Evolutionary conservation across 2,113 vertebrate species (phyloP).

Genomic region (Ellobius talpinus): DNA sequence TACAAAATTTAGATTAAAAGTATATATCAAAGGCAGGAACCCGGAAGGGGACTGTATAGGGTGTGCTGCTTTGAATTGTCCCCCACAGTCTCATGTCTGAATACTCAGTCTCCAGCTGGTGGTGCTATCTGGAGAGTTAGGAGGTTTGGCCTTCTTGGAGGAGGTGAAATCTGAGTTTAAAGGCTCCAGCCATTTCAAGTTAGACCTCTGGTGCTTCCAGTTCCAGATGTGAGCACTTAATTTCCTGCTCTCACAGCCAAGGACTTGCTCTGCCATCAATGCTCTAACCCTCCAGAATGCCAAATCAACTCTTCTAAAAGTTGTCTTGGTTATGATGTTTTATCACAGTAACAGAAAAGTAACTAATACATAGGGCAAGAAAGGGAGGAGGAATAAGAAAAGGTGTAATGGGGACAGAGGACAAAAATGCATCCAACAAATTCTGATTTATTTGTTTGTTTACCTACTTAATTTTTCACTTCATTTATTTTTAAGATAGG

Average conservation of each 20-base stretch:
- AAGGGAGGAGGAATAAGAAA: neutral
- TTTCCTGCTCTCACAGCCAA: neutral
- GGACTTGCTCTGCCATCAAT: neutral
- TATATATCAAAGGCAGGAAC: neutral
- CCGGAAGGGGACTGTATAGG: neutral
- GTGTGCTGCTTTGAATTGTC: neutral
- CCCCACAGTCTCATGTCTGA: neutral
- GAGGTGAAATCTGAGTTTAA: neutral
- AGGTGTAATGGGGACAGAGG: neutral
- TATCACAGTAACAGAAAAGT: neutral
- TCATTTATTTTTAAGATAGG: neutral
- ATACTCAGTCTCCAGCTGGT: neutral
- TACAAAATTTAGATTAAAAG: neutral
- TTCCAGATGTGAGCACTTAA: neutral
- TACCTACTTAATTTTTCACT: neutral
- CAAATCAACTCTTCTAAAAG: neutral
- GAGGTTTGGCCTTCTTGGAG: neutral
- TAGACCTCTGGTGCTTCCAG: neutral
- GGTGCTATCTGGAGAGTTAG: neutral
- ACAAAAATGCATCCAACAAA: conserved; percentile 8
- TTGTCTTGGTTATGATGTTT: neutral
- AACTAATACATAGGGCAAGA: neutral
- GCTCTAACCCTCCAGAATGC: neutral
- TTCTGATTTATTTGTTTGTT: neutral
- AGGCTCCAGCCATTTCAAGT: neutral